These are phyloP conservation scores for Pangasius mekongensis DNA, from an alignment of 2,797 vertebrate genomes.

Conservation along the genomic window DNA sequence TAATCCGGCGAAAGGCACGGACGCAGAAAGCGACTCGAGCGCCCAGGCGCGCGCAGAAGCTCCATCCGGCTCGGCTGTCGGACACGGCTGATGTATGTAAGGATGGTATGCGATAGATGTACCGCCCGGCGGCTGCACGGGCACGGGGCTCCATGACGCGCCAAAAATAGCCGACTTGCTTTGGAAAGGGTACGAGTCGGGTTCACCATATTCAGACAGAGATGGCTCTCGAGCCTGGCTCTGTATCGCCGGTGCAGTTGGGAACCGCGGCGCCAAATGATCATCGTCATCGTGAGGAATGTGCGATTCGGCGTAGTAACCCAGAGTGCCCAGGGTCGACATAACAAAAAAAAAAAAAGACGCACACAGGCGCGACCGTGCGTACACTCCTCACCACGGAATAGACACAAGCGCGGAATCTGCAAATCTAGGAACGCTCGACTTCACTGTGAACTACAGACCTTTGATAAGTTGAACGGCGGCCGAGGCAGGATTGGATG, in stretches of 20 bases:
- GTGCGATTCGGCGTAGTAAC: constrained; percentile 92
- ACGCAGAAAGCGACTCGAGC: constrained; percentile 88
- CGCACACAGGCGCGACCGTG: constrained; percentile 42
- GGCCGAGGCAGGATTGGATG: constrained; percentile 89
- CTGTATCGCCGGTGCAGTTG: constrained; percentile 77
- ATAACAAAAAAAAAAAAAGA: constrained; percentile 72
- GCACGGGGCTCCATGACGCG: constrained; percentile 89
- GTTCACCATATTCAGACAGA: constrained; percentile 90
- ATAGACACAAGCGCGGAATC: constrained; percentile 79
- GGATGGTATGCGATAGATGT: constrained; percentile 82
- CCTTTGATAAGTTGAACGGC: constrained; percentile 93
- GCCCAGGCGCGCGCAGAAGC: constrained; percentile 96
- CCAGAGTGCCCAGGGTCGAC: constrained; percentile 89
- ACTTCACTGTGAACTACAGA: constrained; percentile 88
- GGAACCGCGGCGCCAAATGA: constrained; percentile 84
- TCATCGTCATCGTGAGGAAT: constrained; percentile 89
- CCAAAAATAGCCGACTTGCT: constrained; percentile 90
- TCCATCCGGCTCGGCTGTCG: constrained; percentile 86
- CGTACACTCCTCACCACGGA: constrained; percentile 62
- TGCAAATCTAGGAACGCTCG: constrained; percentile 86
- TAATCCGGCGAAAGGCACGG: constrained; percentile 92
- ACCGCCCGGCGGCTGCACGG: constrained; percentile 79
- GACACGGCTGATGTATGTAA: constrained; percentile 87
- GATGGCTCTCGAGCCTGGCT: constrained; percentile 80
- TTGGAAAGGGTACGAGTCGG: constrained; percentile 90